Evolutionary conservation across 1,140 invertebrate species (phyloP).

Genomic region (Orussus abietinus): DNA sequence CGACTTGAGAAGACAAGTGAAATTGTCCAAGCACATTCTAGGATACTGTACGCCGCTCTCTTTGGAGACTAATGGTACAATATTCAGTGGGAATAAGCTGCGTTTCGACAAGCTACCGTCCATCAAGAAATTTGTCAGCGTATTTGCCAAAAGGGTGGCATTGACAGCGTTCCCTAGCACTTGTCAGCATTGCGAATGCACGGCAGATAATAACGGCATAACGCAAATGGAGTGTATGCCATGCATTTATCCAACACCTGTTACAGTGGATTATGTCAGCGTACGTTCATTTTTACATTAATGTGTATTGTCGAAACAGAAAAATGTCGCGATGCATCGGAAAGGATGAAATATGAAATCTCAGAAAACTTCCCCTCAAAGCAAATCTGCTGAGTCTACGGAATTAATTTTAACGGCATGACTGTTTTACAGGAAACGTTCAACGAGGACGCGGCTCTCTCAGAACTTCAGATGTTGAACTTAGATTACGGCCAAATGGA

Average conservation of each 20-base stretch:
- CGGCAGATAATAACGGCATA: slow-evolving; percentile 61
- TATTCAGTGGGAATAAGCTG: slow-evolving; percentile 64
- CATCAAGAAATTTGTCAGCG: slow-evolving; percentile 65
- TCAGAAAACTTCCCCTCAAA: too few relatives aligned
- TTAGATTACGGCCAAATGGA: slow-evolving; percentile 41
- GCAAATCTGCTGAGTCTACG: too few relatives aligned
- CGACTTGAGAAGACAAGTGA: slow-evolving; percentile 67
- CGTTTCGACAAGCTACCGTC: slow-evolving; percentile 54
- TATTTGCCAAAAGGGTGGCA: slow-evolving; percentile 67
- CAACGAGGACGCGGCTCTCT: slow-evolving; percentile 43
- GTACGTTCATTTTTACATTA: slow-evolving; percentile 32
- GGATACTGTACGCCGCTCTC: slow-evolving; percentile 78
- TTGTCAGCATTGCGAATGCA: slow-evolving; percentile 74
- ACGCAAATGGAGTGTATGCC: slow-evolving; percentile 63
- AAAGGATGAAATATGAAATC: too few relatives aligned
- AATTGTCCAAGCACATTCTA: slow-evolving; percentile 67
- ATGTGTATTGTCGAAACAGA: too few relatives aligned
- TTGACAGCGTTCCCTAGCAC: slow-evolving; percentile 57
- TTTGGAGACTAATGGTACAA: slow-evolving; percentile 77
- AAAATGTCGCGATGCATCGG: too few relatives aligned
- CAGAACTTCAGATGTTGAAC: slow-evolving; percentile 37
- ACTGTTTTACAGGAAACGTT: slow-evolving; percentile 43
- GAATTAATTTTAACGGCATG: too few relatives aligned
- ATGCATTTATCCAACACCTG: slow-evolving; percentile 55
- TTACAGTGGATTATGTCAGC: slow-evolving; percentile 55